Evolutionary conservation across 2,888 invertebrate species (phyloP), one percentile per base, ranked within the genome.

Genomic region (Meloe dianella): DNA sequence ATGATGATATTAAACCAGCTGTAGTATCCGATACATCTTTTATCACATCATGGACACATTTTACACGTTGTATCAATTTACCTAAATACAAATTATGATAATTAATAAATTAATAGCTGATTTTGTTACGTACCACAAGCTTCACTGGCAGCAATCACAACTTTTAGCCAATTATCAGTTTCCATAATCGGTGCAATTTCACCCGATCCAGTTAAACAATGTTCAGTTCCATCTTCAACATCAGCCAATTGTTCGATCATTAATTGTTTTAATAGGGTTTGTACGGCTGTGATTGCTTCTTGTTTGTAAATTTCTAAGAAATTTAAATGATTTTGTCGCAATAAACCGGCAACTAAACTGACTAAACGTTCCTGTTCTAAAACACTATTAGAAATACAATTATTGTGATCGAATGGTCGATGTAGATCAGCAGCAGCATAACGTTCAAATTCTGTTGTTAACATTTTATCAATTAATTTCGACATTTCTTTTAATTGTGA

Each of bases 401-500:
- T 51, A 6, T 22, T 22, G 12, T 10, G 22, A 12, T 51, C 22
- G 10, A 87, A 86, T 10, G 96, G 94, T 76, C 97, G 87, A 85
- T 96, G 96, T 24, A 99, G 87, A 84, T 98, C 98, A 17, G 92
- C 89, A 4, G 96, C 94, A 61, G 96, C 91, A 82, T 96, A 95
- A 74, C 94, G 89, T 78, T 94, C 92, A 83, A 98, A 97, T 84
- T 99, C 99, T 63, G 95, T 94, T 69, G 92, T 92, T 74, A 99
- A 88, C 96, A 99, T 97, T 85, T 96, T 96, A 80, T 97, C 97
- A 74, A 99, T 98, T 22, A 98, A 87, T 79, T 94, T 91, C 78
- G 96, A 93, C 91, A 98, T 94, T 87, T 99, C 99, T 69, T 92
- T 92, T 61, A 99, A 87, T 84, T 99, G 98, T 66, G 96, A 95